Conservation (phyloP, 2,888 invertebrate genomes). For the Leptinotarsa haldemani region DNA sequence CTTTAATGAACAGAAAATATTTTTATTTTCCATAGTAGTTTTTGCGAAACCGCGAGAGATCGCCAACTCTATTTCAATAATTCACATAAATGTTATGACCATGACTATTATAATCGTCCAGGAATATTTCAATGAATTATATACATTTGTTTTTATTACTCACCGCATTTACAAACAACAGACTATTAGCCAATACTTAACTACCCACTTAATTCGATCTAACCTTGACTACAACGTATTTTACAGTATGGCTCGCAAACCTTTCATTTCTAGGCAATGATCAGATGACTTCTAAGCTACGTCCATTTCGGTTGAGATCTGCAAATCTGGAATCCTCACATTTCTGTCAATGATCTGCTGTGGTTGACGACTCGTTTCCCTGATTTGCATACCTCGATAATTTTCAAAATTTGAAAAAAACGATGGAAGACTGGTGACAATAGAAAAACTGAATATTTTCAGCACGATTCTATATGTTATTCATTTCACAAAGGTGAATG, state of each 20-base stretch:
- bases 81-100: constrained; percentile 18
- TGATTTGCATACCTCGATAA: too few species aligned
- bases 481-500: neutral
- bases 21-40: too few species aligned
- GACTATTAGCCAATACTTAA: constrained; percentile 21
- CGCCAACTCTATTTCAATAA: neutral
- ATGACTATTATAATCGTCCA: constrained; percentile 17
- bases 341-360: too few species aligned
- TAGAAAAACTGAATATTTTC: too few species aligned
- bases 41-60: neutral
- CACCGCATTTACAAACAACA: constrained; percentile 24
- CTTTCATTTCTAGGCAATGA: neutral
- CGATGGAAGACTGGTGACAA: too few species aligned
- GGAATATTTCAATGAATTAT: constrained; percentile 24
- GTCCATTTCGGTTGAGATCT: too few species aligned
- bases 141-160: constrained; percentile 26
- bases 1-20: neutral
- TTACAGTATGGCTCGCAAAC: neutral
- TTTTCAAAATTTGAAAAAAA: too few species aligned
- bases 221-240: constrained; percentile 18
- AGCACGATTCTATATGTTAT: neutral
- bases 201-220: constrained; percentile 4
- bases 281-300: too few species aligned
- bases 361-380: too few species aligned
- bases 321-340: too few species aligned